Evolutionary conservation across 2,113 vertebrate genomes (phyloP).

Genomic region (Chloropsis cyanopogon): DNA sequence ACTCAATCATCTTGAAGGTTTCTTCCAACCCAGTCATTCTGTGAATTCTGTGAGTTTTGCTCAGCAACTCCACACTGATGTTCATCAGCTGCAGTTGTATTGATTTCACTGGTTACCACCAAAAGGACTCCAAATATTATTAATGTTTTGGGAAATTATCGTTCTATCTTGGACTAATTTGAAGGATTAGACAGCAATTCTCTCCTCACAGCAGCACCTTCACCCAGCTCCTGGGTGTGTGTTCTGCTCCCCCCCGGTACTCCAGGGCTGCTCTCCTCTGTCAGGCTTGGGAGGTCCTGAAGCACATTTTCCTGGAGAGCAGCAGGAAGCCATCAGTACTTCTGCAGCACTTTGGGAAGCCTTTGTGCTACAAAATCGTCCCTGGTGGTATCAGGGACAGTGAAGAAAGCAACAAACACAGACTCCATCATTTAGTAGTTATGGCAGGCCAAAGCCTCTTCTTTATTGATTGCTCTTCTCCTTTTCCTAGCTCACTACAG

Average conservation of each 20-base stretch:
- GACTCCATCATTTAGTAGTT: too few relatives aligned
- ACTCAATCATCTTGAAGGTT: too few relatives aligned
- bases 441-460: too few relatives aligned
- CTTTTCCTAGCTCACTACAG: too few relatives aligned
- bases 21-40: too few relatives aligned
- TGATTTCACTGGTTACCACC: background rate
- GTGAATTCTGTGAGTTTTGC: background rate
- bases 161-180: background rate
- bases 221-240: background rate
- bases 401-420: too few relatives aligned
- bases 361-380: background rate
- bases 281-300: background rate
- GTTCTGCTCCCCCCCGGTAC: rapidly evolving
- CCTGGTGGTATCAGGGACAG: too few relatives aligned
- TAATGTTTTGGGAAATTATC: background rate
- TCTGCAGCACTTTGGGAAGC: background rate
- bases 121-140: background rate
- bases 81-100: background rate
- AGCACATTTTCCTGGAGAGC: background rate
- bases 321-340: rapidly evolving
- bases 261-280: rapidly evolving
- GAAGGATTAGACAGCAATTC: background rate
- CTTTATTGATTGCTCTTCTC: too few relatives aligned
- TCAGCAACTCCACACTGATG: rapidly evolving
- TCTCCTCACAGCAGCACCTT: background rate